Evolutionary conservation across 2,797 vertebrate species (phyloP).

Genomic region (Zalophus californianus): DNA sequence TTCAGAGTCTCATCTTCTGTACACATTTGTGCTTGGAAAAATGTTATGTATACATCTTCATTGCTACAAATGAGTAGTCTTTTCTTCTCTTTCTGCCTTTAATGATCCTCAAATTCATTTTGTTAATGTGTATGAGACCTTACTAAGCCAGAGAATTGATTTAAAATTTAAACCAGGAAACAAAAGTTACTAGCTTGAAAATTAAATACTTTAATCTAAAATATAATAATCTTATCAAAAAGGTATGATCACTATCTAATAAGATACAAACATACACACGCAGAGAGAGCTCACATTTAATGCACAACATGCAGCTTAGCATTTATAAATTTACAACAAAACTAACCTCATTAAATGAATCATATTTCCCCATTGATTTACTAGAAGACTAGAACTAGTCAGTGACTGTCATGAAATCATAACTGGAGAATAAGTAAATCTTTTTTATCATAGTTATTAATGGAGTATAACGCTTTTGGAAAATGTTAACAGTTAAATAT

Average conservation of each 20-base stretch:
- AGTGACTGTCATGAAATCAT: conserved; percentile 55
- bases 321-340: conserved; percentile 58
- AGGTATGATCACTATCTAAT: neutral
- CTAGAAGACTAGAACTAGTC: conserved; percentile 7
- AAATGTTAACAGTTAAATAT: conserved; percentile 31
- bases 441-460: conserved; percentile 11
- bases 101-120: neutral
- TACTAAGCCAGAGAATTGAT: conserved; percentile 11
- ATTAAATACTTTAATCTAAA: conserved; percentile 45
- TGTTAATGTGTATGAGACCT: neutral
- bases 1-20: neutral
- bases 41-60: neutral
- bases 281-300: neutral
- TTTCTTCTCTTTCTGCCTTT: neutral
- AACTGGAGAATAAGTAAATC: conserved; percentile 46
- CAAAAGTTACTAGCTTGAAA: conserved; percentile 37
- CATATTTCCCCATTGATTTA: conserved; percentile 31
- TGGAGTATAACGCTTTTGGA: conserved; percentile 27
- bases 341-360: conserved; percentile 51
- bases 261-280: neutral
- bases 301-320: neutral
- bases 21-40: neutral
- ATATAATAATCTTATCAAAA: conserved; percentile 10
- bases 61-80: neutral
- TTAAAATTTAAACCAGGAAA: conserved; percentile 52